Evolutionary conservation across 35 echinoderm and acorn worm genomes (phyloP).

Genomic region (Apostichopus parvimensis): DNA sequence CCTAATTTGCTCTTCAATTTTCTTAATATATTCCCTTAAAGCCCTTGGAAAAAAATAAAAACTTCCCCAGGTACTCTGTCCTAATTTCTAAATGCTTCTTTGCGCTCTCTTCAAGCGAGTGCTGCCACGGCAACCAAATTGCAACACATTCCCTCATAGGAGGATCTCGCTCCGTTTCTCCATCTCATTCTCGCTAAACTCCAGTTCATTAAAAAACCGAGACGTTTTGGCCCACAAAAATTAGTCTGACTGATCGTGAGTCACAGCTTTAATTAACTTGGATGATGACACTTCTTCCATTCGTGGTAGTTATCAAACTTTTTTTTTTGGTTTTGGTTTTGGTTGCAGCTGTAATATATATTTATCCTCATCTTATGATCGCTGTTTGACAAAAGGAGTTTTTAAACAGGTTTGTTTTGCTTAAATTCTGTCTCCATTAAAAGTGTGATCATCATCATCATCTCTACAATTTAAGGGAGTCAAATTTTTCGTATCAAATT

Average conservation of each 20-base stretch:
- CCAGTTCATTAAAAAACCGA: conserved; percentile 4
- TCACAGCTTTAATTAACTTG: conserved; percentile 28
- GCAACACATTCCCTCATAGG: neutral
- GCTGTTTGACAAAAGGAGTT: too few relatives aligned
- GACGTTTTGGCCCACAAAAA: neutral
- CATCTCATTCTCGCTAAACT: neutral
- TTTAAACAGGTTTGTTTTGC: too few relatives aligned
- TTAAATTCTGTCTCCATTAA: too few relatives aligned
- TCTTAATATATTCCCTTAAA: too few relatives aligned
- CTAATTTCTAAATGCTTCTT: neutral
- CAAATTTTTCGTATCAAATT: too few relatives aligned
- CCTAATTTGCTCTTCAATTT: too few relatives aligned
- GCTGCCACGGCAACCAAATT: neutral
- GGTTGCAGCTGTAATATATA: too few relatives aligned
- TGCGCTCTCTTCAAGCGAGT: neutral
- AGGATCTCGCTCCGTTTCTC: neutral
- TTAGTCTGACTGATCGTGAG: conserved; percentile 33
- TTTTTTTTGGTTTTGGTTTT: too few relatives aligned
- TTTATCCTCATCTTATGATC: too few relatives aligned
- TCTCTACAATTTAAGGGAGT: too few relatives aligned
- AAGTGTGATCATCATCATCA: too few relatives aligned
- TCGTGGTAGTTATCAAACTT: neutral
- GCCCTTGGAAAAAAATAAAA: neutral
- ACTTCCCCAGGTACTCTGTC: neutral
- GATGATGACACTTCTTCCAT: conserved; percentile 6